Evolutionary conservation across 37 sponge, comb jelly and placozoan species (phyloP), one percentile per base, ranked within the genome.

Genomic region (Oopsacas minuta): DNA sequence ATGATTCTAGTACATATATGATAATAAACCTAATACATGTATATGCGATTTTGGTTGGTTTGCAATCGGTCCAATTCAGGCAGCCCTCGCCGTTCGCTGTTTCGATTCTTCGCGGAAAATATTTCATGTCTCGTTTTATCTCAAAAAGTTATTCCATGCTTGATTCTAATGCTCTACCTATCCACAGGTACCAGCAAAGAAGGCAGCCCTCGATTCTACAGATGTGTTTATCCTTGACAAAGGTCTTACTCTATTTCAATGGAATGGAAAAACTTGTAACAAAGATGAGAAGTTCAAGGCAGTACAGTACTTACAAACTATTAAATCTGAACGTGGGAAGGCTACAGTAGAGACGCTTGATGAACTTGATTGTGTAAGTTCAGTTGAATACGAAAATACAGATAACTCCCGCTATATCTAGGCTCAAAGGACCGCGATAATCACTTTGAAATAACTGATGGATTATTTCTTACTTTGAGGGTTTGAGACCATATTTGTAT

Each of bases 211-310:
- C 0, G 92, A 94, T 52, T 90, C 91, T 0, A 87, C 83, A 38
- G 98, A 97, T 88, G 98, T 97, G 17, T 94, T 91, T 87, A 92
- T 94, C 46, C 88, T 97, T 37, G 98, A 97, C 69, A 53, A 89
- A 37, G 98, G 98, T 0, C 86, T 92, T 37, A 90, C 82, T 37
- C 85, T 97, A 37, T 94, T 36, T 0, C 87, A 95, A 90, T 97
- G 94, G 92, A 94, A 94, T 81, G 98, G 98, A 8, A 90, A 88
- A 52, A 91, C 91, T 0, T 90, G 92, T 83, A 97, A 97, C 89
- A 97, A 97, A 84, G 98, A 97, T 84, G 98, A 97, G 90, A 91
- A 90, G 83, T 89, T 94, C 87, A 97, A 91, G 86, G 98, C 95
- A 38, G 88, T 91, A 0, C 98, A 97, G 82, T 94, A 87, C 86